Evolutionary conservation across 2,888 invertebrate species (phyloP), one percentile per base, ranked within the genome.

Genomic region (Drosophila austrosaltans): DNA sequence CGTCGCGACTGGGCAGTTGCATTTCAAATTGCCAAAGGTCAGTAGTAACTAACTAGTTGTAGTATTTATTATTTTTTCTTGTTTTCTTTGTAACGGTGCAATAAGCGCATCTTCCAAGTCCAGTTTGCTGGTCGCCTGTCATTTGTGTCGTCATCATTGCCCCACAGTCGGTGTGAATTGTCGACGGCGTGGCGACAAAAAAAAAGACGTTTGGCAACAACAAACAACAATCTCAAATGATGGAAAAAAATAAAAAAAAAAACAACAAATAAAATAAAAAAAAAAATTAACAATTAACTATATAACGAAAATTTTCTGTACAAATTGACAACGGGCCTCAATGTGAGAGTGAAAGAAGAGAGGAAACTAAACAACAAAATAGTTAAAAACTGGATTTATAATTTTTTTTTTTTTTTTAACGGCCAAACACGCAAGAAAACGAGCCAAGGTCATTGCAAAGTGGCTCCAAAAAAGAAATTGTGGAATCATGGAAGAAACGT

Each of bases 371-470:
- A 63, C 53, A 42, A 16, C 28, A 56, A 42, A 58, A 72, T 79
- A 82, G 86, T 87, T 30, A 58, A 72, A 81, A 85, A 84, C 85
- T 86, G 85, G 85, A 86, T 89, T 88, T 83, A 75, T 78, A 75
- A 82, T 82, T 80, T 79, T 72, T 76, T 16, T 16, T 16, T 16
- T 16, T 16, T 16, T 16, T 16, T 16, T 16, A 16, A 80, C 80
- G 82, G 73, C 72, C 88, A 75, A 83, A 76, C 89, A 89, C 84
- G 76, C 90, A 89, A 87, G 89, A 87, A 87, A 87, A 75, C 85
- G 54, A 89, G 89, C 89, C 90, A 87, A 87, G 86, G 86, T 87
- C 86, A 89, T 69, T 73, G 81, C 76, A 63, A 87, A 76, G 71
- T 69, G 12, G 81, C 72, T 68, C 72, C 44, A 57, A 58, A 82